Conservation (phyloP, 2,113 vertebrate genomes). For the Eidolon helvum region DNA sequence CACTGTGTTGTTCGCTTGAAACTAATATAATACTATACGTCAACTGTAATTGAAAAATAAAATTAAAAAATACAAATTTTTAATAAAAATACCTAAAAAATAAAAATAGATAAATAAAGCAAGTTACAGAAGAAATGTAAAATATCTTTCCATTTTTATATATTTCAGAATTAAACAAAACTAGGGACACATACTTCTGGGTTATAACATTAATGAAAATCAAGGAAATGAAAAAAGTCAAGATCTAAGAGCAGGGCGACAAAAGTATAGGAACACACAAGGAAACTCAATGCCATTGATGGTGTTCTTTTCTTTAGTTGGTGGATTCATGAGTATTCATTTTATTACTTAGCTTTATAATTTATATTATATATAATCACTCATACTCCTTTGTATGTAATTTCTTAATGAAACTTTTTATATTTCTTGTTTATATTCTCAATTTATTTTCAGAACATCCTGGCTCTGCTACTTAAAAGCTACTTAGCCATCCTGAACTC, state of each 20-base stretch:
- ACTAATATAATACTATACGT: background rate
- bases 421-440: background rate
- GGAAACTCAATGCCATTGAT: background rate
- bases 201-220: constrained; percentile 32
- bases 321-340: background rate
- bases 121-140: background rate
- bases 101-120: background rate
- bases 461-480: background rate
- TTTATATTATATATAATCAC: background rate
- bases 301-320: background rate
- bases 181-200: background rate
- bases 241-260: background rate
- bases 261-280: background rate
- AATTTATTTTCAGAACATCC: background rate
- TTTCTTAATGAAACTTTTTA: background rate
- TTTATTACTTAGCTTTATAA: background rate
- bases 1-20: background rate
- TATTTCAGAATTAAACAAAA: constrained; percentile 24
- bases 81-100: background rate
- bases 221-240: background rate
- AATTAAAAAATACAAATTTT: background rate
- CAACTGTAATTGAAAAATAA: background rate
- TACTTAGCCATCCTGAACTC: background rate
- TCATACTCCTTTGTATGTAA: background rate
- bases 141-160: background rate